Base-by-base conservation (phyloP, 2,888 invertebrate genomes). In the Lasioglossum leucozonium region DNA sequence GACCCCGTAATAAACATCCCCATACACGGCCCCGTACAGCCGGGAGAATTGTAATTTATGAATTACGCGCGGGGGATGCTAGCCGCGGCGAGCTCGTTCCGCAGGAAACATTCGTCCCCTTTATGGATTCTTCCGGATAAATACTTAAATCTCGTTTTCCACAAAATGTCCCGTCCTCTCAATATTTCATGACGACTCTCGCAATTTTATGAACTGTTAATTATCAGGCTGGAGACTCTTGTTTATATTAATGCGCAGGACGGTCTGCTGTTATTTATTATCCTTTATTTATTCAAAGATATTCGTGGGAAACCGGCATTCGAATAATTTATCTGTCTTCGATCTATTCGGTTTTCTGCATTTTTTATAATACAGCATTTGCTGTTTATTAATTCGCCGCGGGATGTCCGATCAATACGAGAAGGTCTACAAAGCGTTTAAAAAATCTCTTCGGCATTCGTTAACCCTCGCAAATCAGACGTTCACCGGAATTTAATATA, bases 11-110 rank as follows among this genome's bases (percentile, higher is more conserved):
- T 86, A 81, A 86, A 81, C 80, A 67, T 26, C 76, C 58, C 37
- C 62, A 6, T 62, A 8, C 30, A 62, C 62, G 0, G 0, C 26
- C 62, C 30, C 62, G 6, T 30, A 22, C 72, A 42, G 34, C 37
- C 34, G 22, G 51, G 34, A 72, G 72, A 77, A 81, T 84, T 77
- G 51, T 84, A 71, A 79, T 85, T 85, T 80, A 65, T 74, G 79
- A 73, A 71, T 51, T 79, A 51, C 44, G 62, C 77, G n/a, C 37
- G 72, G 47, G 30, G 47, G 18, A 77, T 76, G 40, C 62, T 26
- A 22, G 71, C 71, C 79, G 40, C 62, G 6, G 42, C 67, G 75
- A 72, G 11, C 4, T 65, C 34, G 16, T 72, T 69, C 40, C 16
- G 26, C 44, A 34, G 30, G 30, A 62, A n/a, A 58, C 37, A 73